A percentile compares a stretch with the other conserved stretches of the same genome.
Conservation (phyloP, 1,140 invertebrate species). For the Drosophila dunni region DNA sequence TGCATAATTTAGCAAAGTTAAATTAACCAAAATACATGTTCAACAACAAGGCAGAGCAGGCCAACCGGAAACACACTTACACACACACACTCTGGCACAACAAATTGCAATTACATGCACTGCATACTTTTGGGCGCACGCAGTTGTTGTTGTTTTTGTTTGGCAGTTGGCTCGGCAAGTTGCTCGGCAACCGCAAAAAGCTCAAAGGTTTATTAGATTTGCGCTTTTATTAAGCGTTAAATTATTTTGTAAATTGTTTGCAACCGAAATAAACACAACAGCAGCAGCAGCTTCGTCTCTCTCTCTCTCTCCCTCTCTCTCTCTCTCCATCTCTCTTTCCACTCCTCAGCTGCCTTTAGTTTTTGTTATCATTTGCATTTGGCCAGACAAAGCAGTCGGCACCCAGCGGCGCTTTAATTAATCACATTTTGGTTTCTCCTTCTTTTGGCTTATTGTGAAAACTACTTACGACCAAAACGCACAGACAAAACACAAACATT, state of each 20-base stretch:
- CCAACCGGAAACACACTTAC: slow-evolving; percentile 44
- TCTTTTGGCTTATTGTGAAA: slow-evolving; percentile 41
- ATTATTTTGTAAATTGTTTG: slow-evolving; percentile 81
- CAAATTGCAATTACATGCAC: slow-evolving; percentile 77
- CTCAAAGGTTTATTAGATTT: slow-evolving; percentile 83
- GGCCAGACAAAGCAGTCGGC: slow-evolving; percentile 32
- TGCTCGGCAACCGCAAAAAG: slow-evolving; percentile 62
- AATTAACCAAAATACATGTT: slow-evolving; percentile 79
- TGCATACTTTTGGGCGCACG: slow-evolving; percentile 69
- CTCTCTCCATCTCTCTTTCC: neutral
- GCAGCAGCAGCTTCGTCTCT: neutral
- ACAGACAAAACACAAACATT: slow-evolving; percentile 34
- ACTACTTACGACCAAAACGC: slow-evolving; percentile 58
- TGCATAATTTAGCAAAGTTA: slow-evolving; percentile 80
- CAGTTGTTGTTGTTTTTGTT: slow-evolving; percentile 28
- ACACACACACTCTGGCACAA: slow-evolving; percentile 17
- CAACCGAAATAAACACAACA: slow-evolving; percentile 70
- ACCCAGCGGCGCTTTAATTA: slow-evolving; percentile 77
- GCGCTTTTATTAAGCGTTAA: slow-evolving; percentile 81
- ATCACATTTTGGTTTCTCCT: slow-evolving; percentile 46
- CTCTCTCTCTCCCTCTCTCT: neutral
- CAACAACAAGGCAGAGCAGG: slow-evolving; percentile 50
- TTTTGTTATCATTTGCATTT: slow-evolving; percentile 80
- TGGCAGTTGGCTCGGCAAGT: slow-evolving; percentile 35
- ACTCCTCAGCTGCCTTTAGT: slow-evolving; percentile 61